Percentiles rank a stretch among this genome's conserved stretches.
Evolutionary conservation across 2,797 vertebrate genomes (phyloP).

Genomic region (Cyclopterus lumpus): DNA sequence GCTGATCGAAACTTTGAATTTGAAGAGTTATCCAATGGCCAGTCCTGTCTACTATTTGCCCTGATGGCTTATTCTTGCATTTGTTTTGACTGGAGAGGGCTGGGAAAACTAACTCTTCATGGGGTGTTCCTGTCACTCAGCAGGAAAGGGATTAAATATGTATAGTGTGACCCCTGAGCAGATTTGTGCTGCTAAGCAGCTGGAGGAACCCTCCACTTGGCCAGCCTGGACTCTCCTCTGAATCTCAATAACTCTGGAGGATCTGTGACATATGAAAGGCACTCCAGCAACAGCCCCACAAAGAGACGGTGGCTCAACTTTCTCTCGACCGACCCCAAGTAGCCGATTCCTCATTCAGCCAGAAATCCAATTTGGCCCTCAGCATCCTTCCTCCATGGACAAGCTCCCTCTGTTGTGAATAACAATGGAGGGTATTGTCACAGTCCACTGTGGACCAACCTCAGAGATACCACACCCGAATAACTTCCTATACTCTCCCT

Average conservation of each 20-base stretch:
- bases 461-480: constrained; percentile 40
- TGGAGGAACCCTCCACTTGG: constrained; percentile 83
- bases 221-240: constrained; percentile 85
- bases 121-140: constrained; percentile 84
- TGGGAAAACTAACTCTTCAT: constrained; percentile 72
- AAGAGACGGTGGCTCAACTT: constrained; percentile 86
- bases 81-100: background rate
- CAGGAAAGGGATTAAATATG: constrained; percentile 87
- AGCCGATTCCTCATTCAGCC: constrained; percentile 90
- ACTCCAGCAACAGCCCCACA: constrained; percentile 85
- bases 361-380: constrained; percentile 92
- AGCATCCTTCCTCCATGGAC: constrained; percentile 74
- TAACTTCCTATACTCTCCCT: constrained; percentile 4
- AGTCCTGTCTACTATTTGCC: background rate
- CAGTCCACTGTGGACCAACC: constrained; percentile 39
- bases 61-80: background rate
- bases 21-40: background rate
- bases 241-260: constrained; percentile 91
- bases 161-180: constrained; percentile 81
- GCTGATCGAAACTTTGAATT: background rate
- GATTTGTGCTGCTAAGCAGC: constrained; percentile 88
- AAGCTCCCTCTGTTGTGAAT: constrained; percentile 60
- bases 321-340: constrained; percentile 85
- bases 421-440: constrained; percentile 64
- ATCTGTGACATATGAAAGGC: constrained; percentile 91